Evolutionary conservation across 2,113 vertebrate genomes (phyloP), one percentile per base, ranked within the genome.

Genomic region (Eptesicus fuscus): DNA sequence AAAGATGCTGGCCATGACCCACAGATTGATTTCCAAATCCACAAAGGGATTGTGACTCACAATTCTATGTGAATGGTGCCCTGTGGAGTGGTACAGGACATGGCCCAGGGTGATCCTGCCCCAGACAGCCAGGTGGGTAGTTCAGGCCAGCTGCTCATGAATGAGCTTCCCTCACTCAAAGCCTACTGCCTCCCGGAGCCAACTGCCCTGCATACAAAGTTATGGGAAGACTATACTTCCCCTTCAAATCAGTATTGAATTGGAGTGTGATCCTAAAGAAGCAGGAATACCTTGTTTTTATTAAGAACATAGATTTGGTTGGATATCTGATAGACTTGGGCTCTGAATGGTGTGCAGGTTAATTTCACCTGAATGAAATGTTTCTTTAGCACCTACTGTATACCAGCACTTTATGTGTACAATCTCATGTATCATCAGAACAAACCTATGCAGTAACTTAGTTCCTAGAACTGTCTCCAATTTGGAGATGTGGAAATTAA

Each of bases 381-480:
- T 53, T 83, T 88, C 51, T 85, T 73, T 53, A 78, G 44, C 44
- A 56, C n/a, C 70, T 37, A 71, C 20, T 37, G 51, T 71, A 30
- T 37, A 56, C 17, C 70, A 53, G 8, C 51, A 40, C 70, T 92
- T 92, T 71, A 83, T 30, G 9, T 40, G 20, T 53, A 90, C 25
- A 74, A 42, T 47, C 32, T 93, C 65, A 84, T 37, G 25, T 80
- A 42, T 67, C 32, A 74, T 67, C 76, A 76, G 69, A 93, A 90
- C 59, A 93, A 95, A 82, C 4, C 47, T 93, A 23, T 77, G 69
- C 74, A 77, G 35, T 37, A 87, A 83, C 67, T 91, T 76, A 87
- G 14, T 91, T 69, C 47, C 47, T 56, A 56, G 74, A 59, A 65
- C 37, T 71, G 18, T 70, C 51, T 22, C 47, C 9, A 65, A 69